These are phyloP conservation scores for Holothuria scabra DNA, from an alignment of 53 echinoderm and acorn worm species.

Conservation along the genomic window DNA sequence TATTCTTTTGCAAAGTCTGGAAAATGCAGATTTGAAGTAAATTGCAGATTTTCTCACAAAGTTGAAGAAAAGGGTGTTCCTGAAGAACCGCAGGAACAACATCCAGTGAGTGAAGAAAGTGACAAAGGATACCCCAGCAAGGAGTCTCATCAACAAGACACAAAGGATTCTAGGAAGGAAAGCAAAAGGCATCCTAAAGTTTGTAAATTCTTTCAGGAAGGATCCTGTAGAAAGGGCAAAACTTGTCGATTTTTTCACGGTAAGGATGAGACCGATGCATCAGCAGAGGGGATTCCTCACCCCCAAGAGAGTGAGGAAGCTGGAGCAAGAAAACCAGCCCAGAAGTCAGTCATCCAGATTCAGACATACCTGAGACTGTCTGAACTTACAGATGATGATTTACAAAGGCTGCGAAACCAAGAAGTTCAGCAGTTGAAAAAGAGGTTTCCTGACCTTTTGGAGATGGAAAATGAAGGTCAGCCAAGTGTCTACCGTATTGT, in stretches of 20 bases:
- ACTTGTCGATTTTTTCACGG: constrained; percentile 67
- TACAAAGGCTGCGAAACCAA: constrained; percentile 64
- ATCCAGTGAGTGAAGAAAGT: neutral
- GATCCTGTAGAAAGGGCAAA: constrained; percentile 58
- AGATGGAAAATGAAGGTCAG: constrained; percentile 59
- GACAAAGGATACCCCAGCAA: neutral
- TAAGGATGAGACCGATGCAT: neutral
- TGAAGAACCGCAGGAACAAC: neutral
- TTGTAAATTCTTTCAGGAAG: constrained; percentile 70
- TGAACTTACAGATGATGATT: constrained; percentile 66
- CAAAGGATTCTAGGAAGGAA: neutral
- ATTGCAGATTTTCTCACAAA: constrained; percentile 44
- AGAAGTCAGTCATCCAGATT: constrained; percentile 23
- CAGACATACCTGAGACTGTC: constrained; percentile 53
- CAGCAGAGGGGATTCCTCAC: neutral
- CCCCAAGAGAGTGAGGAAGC: constrained; percentile 12
- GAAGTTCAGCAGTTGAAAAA: constrained; percentile 79
- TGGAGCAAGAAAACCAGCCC: constrained; percentile 8
- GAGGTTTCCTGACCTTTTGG: constrained; percentile 72
- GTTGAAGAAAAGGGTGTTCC: neutral
- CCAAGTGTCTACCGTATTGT: constrained; percentile 68
- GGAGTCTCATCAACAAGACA: too few species aligned
- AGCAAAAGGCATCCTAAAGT: constrained; percentile 14
- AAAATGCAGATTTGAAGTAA: constrained; percentile 65
- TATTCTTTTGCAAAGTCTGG: constrained; percentile 63